Evolutionary conservation across 2,797 vertebrate genomes (phyloP).

Genomic region (Catamblyrhynchus diadema): DNA sequence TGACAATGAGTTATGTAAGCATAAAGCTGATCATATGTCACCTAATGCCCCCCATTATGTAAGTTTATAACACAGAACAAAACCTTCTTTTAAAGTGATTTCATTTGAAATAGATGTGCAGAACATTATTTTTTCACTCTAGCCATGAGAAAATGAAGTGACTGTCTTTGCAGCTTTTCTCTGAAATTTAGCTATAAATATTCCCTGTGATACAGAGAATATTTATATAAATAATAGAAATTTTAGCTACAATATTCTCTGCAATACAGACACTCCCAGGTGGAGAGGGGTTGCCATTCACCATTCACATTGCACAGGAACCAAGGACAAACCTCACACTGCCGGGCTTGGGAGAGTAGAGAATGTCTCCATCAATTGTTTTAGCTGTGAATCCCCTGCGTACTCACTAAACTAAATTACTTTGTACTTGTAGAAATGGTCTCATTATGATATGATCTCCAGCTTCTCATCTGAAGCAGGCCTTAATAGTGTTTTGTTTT

Average conservation of each 20-base stretch:
- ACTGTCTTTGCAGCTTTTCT: neutral
- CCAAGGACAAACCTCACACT: neutral
- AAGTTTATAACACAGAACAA: neutral
- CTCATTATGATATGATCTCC: neutral
- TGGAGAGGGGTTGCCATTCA: accelerated
- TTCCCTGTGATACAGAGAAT: neutral
- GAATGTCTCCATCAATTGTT: neutral
- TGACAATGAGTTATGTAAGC: neutral
- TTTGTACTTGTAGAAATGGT: neutral
- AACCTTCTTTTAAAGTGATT: neutral
- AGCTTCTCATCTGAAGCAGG: neutral
- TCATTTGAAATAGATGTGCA: neutral
- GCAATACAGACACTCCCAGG: neutral
- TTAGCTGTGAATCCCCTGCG: accelerated
- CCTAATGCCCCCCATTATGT: neutral
- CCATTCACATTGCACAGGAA: accelerated
- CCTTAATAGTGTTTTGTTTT: neutral
- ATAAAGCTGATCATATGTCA: neutral
- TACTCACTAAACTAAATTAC: neutral
- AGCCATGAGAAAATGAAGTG: neutral
- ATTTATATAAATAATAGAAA: neutral
- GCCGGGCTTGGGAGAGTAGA: neutral
- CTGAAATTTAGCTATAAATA: neutral
- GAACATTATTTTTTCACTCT: neutral
- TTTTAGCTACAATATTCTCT: neutral